Conservation (phyloP, 2,113 vertebrate species). For the Anas platyrhynchos region DNA sequence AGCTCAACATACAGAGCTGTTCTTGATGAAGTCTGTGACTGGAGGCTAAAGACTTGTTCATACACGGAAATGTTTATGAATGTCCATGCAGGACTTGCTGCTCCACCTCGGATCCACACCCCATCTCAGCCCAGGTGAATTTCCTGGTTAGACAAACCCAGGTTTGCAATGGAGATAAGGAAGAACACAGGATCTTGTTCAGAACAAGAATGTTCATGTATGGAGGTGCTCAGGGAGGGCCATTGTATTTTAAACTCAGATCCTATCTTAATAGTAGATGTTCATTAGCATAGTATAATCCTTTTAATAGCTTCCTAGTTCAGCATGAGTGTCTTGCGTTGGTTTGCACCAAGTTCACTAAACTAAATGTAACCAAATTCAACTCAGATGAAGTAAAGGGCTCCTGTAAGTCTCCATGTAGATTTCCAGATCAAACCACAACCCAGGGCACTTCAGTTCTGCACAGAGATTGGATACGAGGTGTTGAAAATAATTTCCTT, state of each 20-base stretch:
- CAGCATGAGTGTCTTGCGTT: background rate
- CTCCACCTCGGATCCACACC: background rate
- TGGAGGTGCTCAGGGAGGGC: background rate
- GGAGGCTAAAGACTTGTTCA: constrained; percentile 14
- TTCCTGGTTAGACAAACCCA: constrained; percentile 15
- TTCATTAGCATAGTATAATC: background rate
- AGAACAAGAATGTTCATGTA: constrained; percentile 16
- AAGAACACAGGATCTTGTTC: constrained; percentile 15
- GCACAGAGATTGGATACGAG: background rate
- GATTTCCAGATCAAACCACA: background rate
- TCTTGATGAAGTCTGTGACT: background rate
- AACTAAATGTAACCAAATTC: background rate
- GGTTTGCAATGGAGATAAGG: background rate
- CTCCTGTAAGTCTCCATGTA: background rate
- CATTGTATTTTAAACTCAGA: background rate
- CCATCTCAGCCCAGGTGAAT: background rate
- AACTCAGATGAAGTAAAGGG: background rate
- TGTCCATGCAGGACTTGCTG: background rate
- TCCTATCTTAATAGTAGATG: background rate
- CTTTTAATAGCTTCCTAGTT: background rate
- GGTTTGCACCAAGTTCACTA: background rate
- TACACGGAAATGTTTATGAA: background rate
- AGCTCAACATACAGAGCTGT: background rate
- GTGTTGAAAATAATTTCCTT: background rate
- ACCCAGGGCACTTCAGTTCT: background rate